These are phyloP conservation scores for Acropternis orthonyx DNA, from an alignment of 2,797 vertebrate species.

Conservation along the genomic window DNA sequence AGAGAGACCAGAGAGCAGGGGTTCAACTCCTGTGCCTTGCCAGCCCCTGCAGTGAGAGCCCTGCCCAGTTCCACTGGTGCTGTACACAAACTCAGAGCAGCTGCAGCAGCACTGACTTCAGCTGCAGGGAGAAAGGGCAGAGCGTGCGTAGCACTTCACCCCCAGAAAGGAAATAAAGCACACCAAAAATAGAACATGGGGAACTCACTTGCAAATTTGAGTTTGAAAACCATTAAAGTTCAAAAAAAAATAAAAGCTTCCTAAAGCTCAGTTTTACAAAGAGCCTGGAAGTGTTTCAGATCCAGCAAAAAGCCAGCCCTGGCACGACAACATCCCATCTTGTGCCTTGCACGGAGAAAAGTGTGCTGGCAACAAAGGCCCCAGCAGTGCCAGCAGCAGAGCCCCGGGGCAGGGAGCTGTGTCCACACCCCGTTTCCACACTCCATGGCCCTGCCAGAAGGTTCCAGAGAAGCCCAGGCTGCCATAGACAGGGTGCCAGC, in stretches of 20 bases:
- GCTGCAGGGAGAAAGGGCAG: not conserved
- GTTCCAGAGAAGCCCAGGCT: not conserved
- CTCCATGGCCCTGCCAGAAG: not conserved
- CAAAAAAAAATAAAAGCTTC: not conserved
- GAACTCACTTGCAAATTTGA: not conserved
- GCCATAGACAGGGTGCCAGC: not conserved
- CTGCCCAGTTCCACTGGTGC: not conserved
- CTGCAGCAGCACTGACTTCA: not conserved
- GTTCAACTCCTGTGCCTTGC: not conserved
- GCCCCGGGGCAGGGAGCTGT: rapidly evolving
- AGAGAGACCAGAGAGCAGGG: not conserved
- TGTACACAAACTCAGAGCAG: not conserved
- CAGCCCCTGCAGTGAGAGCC: not conserved
- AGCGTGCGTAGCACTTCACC: not conserved
- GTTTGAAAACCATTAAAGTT: not conserved
- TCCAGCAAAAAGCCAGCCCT: not conserved
- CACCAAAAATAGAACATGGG: not conserved
- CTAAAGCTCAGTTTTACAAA: not conserved
- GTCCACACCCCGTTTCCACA: rapidly evolving
- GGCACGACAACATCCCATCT: not conserved
- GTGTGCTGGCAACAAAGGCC: rapidly evolving
- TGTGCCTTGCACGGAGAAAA: not conserved
- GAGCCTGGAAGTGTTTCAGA: not conserved
- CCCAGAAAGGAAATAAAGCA: conserved; percentile 29
- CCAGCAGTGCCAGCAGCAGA: not conserved